Conservation (phyloP, 2,888 invertebrate species). For the Acanthoscelides obtectus region DNA sequence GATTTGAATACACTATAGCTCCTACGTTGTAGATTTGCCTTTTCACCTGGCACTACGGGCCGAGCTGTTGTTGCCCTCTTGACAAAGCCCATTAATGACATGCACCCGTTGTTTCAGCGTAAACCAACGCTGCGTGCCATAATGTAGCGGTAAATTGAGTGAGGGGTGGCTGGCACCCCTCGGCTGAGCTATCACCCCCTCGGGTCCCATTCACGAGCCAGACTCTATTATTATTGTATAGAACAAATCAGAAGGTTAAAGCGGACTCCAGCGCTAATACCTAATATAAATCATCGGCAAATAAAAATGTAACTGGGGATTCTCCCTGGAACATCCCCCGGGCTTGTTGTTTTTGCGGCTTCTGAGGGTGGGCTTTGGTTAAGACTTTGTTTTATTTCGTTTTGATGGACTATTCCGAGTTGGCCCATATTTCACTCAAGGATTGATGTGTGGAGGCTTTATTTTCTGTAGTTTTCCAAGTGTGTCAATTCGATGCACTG, state of each 20-base stretch:
- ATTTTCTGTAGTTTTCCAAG: background rate
- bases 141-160: conserved; percentile 50
- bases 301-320: conserved; percentile 41
- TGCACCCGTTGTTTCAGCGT: conserved; percentile 33
- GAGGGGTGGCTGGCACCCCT: conserved; percentile 26
- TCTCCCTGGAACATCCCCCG: conserved; percentile 18
- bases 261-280: conserved; percentile 46
- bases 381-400: conserved; percentile 22
- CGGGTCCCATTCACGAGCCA: conserved; percentile 48
- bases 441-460: background rate
- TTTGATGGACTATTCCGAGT: conserved; percentile 19
- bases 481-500: too few species aligned
- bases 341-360: conserved; percentile 20
- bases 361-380: conserved; percentile 6
- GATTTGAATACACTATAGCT: too few species aligned
- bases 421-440: conserved; percentile 5
- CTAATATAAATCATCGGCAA: conserved; percentile 47
- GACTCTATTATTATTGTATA: conserved; percentile 51
- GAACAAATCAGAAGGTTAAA: conserved; percentile 50
- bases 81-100: conserved; percentile 26
- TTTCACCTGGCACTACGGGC: background rate
- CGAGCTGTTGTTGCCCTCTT: conserved; percentile 2
- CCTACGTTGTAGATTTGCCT: background rate
- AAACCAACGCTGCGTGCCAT: conserved; percentile 45
- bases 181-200: conserved; percentile 47